Conservation (phyloP, 2,797 vertebrate species). For the Xenopus petersii region DNA sequence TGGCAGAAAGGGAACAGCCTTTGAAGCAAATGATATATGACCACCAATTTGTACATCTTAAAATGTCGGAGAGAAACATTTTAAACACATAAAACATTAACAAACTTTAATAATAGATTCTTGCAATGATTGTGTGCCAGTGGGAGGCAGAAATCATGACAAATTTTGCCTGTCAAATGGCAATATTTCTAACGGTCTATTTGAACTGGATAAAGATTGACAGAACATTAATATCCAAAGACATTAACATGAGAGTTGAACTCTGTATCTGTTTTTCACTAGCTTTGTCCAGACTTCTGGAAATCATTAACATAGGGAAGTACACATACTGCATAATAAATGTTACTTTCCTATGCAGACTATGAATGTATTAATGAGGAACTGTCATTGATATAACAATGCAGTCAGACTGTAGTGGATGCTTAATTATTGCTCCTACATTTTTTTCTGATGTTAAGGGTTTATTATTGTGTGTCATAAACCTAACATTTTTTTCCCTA, state of each 20-base stretch:
- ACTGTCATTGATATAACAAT: too few relatives aligned
- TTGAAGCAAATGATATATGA: constrained; percentile 19
- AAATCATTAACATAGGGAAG: background rate
- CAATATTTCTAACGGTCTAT: constrained; percentile 37
- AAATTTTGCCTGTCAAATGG: constrained; percentile 36
- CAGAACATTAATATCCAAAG: background rate
- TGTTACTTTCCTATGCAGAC: too few relatives aligned
- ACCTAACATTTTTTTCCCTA: too few relatives aligned
- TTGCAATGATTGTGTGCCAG: constrained; percentile 19
- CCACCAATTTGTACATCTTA: constrained; percentile 32
- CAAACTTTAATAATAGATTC: constrained; percentile 44
- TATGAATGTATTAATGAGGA: too few relatives aligned
- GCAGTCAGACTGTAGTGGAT: too few relatives aligned
- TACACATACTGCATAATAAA: background rate
- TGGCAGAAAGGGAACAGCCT: background rate
- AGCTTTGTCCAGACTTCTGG: background rate
- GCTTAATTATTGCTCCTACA: too few relatives aligned
- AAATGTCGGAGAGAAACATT: constrained; percentile 22
- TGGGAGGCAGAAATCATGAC: constrained; percentile 16
- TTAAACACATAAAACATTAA: constrained; percentile 45
- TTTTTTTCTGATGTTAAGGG: too few relatives aligned
- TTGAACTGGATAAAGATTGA: constrained; percentile 35
- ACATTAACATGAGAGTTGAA: constrained; percentile 11
- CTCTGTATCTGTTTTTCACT: background rate
- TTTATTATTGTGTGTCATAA: too few relatives aligned